Evolutionary conservation across 2,113 vertebrate species (phyloP).

Genomic region (Elephantulus edwardii): DNA sequence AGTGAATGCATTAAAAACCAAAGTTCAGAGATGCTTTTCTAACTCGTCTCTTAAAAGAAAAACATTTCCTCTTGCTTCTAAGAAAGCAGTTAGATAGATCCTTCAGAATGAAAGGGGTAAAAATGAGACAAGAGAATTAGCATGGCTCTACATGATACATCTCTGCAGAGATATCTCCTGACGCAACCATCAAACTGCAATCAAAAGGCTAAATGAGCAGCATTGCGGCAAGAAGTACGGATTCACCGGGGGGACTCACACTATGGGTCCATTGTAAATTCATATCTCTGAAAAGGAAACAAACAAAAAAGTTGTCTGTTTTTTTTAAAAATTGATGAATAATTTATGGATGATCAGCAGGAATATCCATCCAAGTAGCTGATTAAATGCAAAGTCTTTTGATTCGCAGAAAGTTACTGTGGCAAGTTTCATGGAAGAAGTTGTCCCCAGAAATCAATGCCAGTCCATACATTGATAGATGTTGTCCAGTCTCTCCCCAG

Average conservation of each 20-base stretch:
- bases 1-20: conserved; percentile 22
- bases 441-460: conserved; percentile 8
- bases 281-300: conserved; percentile 56
- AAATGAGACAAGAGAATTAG: conserved; percentile 1
- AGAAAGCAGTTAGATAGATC: conserved; percentile 26
- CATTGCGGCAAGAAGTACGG: background rate
- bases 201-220: conserved; percentile 36
- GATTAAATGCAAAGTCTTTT: conserved; percentile 78
- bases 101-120: conserved; percentile 18
- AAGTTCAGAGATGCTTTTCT: conserved; percentile 19
- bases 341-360: conserved; percentile 74
- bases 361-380: conserved; percentile 71
- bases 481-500: conserved; percentile 35
- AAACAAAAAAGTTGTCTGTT: conserved; percentile 22
- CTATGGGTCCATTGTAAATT: conserved; percentile 34
- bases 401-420: conserved; percentile 55
- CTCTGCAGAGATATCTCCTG: background rate
- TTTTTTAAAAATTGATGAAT: conserved; percentile 72
- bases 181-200: conserved; percentile 30
- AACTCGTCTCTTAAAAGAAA: conserved; percentile 38
- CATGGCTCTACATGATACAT: background rate
- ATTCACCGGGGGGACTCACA: conserved; percentile 26
- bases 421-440: background rate
- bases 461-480: conserved; percentile 39
- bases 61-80: conserved; percentile 46